phyloP scores from a whole-genome alignment of 1,140 invertebrate species.

The Microplitis demolitor region DNA sequence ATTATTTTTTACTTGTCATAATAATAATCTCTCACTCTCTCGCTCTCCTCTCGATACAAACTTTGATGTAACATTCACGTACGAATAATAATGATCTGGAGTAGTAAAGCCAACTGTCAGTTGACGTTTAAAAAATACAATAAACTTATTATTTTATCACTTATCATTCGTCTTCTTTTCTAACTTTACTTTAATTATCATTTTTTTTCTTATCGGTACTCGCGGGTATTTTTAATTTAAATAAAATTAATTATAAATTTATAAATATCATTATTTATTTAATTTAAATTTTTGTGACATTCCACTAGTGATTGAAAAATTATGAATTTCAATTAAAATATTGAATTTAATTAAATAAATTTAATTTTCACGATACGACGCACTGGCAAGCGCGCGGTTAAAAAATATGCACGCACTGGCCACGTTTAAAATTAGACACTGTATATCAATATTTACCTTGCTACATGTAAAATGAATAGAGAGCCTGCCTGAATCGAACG shows the following conservation, averaged over 20 bases:
- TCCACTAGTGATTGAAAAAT: neutral
- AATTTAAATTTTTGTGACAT: neutral
- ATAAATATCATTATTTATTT: neutral
- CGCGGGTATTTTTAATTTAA: neutral
- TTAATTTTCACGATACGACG: neutral
- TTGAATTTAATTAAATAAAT: neutral
- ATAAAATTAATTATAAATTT: neutral
- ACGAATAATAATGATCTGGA: neutral
- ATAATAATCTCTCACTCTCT: neutral
- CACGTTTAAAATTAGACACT: conserved; percentile 38
- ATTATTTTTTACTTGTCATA: neutral
- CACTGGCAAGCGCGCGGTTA: conserved; percentile 6
- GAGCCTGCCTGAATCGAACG: conserved; percentile 61
- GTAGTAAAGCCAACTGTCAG: conserved; percentile 2
- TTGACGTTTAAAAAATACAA: neutral
- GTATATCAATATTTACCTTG: conserved; percentile 60
- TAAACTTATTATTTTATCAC: neutral
- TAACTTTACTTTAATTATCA: neutral
- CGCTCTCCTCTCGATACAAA: neutral
- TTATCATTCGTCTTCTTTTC: neutral
- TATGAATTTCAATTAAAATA: no score
- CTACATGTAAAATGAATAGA: conserved; percentile 64
- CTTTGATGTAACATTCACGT: neutral
- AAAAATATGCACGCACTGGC: conserved; percentile 26
- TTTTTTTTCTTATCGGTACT: neutral